Percentiles rank a stretch among this genome's conserved stretches.
Evolutionary conservation across 2,797 vertebrate genomes (phyloP).

Genomic region (Hephaestus fuliginosus): DNA sequence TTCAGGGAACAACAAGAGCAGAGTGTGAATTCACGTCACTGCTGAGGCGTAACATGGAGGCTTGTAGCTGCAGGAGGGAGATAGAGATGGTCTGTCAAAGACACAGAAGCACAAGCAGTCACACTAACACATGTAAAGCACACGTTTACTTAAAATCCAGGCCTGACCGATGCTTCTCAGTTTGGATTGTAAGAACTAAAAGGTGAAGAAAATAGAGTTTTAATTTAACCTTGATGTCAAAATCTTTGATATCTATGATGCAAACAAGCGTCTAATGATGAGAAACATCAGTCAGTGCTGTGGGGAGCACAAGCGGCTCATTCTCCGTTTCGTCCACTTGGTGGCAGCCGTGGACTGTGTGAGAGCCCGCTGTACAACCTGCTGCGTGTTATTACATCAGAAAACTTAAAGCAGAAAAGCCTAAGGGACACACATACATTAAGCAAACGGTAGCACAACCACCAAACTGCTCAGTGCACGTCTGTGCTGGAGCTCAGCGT

Average conservation of each 20-base stretch:
- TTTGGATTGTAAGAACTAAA: conserved; percentile 7
- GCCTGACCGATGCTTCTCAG: conserved; percentile 59
- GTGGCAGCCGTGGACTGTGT: conserved; percentile 65
- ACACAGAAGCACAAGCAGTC: conserved; percentile 20
- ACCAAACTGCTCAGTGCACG: conserved; percentile 38
- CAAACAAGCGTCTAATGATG: conserved; percentile 15
- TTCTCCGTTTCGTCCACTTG: conserved; percentile 70
- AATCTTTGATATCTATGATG: neutral
- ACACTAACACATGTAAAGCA: conserved; percentile 34
- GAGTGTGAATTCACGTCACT: conserved; percentile 36
- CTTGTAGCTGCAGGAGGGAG: conserved; percentile 62
- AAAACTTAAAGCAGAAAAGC: conserved; percentile 78
- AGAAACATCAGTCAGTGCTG: conserved; percentile 56
- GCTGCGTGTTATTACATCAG: conserved; percentile 79
- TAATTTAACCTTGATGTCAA: conserved; percentile 14
- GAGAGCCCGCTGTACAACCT: conserved; percentile 65
- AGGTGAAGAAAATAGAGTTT: neutral
- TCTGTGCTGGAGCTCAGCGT: conserved; percentile 33
- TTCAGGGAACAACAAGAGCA: conserved; percentile 20
- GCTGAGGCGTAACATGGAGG: conserved; percentile 48
- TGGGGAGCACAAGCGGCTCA: conserved; percentile 33
- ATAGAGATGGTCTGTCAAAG: conserved; percentile 49
- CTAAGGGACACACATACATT: conserved; percentile 74
- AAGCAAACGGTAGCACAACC: conserved; percentile 75
- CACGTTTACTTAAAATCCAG: conserved; percentile 22